These are phyloP conservation scores for Diarsia brunnea DNA, from an alignment of 2,888 invertebrate species.

Conservation along the genomic window DNA sequence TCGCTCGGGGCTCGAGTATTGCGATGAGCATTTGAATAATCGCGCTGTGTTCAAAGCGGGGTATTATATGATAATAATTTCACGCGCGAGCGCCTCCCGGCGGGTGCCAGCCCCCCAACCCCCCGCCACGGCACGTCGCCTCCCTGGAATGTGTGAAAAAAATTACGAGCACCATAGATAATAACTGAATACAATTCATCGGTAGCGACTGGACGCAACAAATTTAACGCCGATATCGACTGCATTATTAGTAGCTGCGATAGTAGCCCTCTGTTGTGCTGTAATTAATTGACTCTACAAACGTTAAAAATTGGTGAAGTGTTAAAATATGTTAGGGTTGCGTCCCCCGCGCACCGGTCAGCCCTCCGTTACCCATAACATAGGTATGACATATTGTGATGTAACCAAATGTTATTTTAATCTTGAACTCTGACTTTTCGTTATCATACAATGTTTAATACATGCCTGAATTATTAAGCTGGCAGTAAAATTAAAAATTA, in stretches of 20 bases:
- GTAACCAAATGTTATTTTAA: conserved; percentile 64
- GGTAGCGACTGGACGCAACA: conserved; percentile 68
- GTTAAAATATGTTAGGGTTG: conserved; percentile 75
- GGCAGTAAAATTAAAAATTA: conserved; percentile 30
- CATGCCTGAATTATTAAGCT: conserved; percentile 48
- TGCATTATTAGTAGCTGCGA: conserved; percentile 70
- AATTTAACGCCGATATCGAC: conserved; percentile 75
- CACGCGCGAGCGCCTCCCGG: conserved; percentile 85
- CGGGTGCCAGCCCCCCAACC: conserved; percentile 73
- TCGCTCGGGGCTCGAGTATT: conserved; percentile 70
- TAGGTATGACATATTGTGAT: conserved; percentile 65
- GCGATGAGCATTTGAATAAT: conserved; percentile 89
- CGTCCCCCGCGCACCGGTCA: conserved; percentile 54
- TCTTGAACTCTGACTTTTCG: conserved; percentile 61
- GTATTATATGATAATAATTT: conserved; percentile 91
- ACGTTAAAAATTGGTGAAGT: conserved; percentile 83
- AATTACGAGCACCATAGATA: conserved; percentile 74
- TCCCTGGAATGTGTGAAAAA: conserved; percentile 87
- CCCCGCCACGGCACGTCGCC: conserved; percentile 74
- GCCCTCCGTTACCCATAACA: conserved; percentile 48
- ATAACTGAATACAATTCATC: conserved; percentile 66
- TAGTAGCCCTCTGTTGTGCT: conserved; percentile 73
- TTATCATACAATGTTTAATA: conserved; percentile 57
- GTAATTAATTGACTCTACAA: conserved; percentile 86
- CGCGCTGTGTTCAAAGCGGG: conserved; percentile 84